phyloP scores from a whole-genome alignment of 1,140 invertebrate species.

The Dinoponera quadriceps region DNA sequence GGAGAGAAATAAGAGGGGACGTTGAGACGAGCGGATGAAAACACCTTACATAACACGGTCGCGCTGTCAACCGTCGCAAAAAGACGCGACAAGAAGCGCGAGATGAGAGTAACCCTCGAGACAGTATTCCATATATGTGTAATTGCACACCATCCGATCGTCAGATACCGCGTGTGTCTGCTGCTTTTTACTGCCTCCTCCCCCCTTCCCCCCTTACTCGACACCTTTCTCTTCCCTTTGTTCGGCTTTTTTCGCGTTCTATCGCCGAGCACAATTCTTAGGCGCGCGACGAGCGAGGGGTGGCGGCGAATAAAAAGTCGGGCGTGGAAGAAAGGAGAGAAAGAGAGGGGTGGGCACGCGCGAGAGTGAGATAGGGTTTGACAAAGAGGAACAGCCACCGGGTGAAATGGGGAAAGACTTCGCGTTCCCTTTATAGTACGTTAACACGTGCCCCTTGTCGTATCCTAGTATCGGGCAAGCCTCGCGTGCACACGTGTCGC shows the following conservation, averaged over 20 bases:
- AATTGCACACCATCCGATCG: constrained; percentile 74
- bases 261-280: constrained; percentile 45
- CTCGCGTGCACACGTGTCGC: not conserved
- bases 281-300: constrained; percentile 28
- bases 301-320: constrained; percentile 37
- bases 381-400: constrained; percentile 34
- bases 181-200: constrained; percentile 49
- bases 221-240: constrained; percentile 36
- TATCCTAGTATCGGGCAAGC: constrained; percentile 19
- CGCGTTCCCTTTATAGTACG: constrained; percentile 26
- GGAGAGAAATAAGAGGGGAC: too few relatives aligned
- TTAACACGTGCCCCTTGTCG: constrained; percentile 46
- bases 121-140: constrained; percentile 70
- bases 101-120: constrained; percentile 71
- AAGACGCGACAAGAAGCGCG: not conserved
- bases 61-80: too few relatives aligned
- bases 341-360: not conserved
- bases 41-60: too few relatives aligned
- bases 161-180: constrained; percentile 35
- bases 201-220: constrained; percentile 35
- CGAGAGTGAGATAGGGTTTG: constrained; percentile 32
- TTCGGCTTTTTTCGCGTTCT: constrained; percentile 41
- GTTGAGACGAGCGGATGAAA: too few relatives aligned
- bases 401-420: constrained; percentile 12
- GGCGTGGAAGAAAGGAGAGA: not conserved